Evolutionary conservation across 1,140 invertebrate species (phyloP), one percentile per base, ranked within the genome.

Genomic region (Formica exsecta): DNA sequence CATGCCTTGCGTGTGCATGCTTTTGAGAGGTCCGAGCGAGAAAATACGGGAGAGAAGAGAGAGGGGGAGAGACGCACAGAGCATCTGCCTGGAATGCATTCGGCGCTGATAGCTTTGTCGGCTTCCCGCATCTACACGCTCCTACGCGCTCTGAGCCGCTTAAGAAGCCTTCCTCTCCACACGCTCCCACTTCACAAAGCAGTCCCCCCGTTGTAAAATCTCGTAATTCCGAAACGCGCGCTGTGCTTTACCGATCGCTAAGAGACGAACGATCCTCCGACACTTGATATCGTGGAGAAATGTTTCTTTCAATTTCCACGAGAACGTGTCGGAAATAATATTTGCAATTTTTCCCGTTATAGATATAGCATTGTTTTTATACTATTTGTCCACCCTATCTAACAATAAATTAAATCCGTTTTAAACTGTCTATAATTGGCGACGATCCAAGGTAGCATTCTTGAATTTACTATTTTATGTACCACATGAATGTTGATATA

Each of bases 81-180:
- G 87, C 89, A 90, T 90, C 89, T 83, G 86, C 61, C 41, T 32
- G 86, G 86, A 86, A 90, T 90, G 86, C 89, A 86, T 90, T 90
- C 86, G 89, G 36, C 22, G 86, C 81, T 91, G 90, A 91, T 92
- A 92, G 91, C 91, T 92, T 92, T 92, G 91, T 92, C 91, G 91
- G 91, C 86, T 89, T 91, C 83, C 87, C 88, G 88, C 88, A 77
- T 80, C 79, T 89, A 89, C 79, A 85, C 90, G 86, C 88, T 88
- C 59, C 77, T 91, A 91, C 89, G 88, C 90, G 80, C 59, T 51
- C 48, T 89, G 77, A 91, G 86, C 90, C 90, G 89, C 89, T 91
- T 89, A 91, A 92, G 91, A 90, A 91, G 84, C 89, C 89, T 89
- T 73, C 87, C 86, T 80, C 65, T 83, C 75, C 11, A 36, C 54